These are phyloP conservation scores for Lepus townsendii DNA, from an alignment of 2,797 vertebrate genomes.

Conservation along the genomic window DNA sequence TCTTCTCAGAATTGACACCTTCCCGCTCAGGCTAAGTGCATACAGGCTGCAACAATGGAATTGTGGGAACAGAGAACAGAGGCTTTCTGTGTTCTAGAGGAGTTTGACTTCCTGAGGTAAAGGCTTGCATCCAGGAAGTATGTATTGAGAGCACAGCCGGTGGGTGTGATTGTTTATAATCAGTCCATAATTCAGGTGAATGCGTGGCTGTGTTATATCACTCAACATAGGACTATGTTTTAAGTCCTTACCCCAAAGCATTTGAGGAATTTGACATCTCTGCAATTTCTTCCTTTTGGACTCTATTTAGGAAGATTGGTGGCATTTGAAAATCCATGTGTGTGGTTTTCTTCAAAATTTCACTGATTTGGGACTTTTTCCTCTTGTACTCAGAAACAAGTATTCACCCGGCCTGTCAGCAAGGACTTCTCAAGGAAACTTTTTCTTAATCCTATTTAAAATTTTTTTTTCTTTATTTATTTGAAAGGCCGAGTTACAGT, in stretches of 20 bases:
- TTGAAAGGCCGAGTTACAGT: too few relatives aligned
- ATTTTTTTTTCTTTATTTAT: too few relatives aligned
- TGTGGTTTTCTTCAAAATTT: slow-evolving; percentile 26
- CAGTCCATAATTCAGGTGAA: not conserved
- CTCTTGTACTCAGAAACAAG: slow-evolving; percentile 6
- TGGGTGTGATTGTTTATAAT: not conserved
- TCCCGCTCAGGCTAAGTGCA: not conserved
- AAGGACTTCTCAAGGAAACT: not conserved
- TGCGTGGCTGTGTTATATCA: not conserved
- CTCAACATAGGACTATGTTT: not conserved
- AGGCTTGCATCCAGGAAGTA: slow-evolving; percentile 6
- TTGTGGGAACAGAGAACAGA: not conserved
- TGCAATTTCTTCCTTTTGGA: not conserved
- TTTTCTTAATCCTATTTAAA: too few relatives aligned
- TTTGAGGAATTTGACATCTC: slow-evolving; percentile 35
- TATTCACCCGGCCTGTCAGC: not conserved
- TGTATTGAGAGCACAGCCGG: not conserved
- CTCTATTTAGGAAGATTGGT: slow-evolving; percentile 23
- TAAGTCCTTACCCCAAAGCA: not conserved
- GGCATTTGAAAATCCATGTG: slow-evolving; percentile 4
- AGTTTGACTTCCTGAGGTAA: not conserved
- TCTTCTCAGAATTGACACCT: not conserved
- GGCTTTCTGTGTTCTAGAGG: not conserved
- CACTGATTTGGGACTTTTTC: not conserved
- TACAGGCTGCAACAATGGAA: not conserved